Base-by-base conservation (phyloP, 1,140 invertebrate genomes). In the Plectus sambesii region DNA sequence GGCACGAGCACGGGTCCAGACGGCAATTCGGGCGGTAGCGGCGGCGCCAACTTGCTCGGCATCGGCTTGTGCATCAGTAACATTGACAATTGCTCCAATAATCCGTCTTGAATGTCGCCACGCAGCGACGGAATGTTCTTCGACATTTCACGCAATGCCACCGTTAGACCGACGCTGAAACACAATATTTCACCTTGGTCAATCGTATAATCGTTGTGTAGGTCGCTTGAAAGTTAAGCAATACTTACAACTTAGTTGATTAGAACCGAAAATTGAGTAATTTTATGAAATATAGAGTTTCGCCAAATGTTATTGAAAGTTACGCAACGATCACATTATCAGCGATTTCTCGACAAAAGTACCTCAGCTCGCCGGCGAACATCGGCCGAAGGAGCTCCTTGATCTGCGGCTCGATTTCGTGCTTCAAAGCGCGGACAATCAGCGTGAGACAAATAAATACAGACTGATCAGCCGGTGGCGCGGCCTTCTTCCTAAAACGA, bases 361-460 rank as follows among this genome's bases (percentile, higher is more conserved):
- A 71, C 69, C 69, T 74, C 2, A 94, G 71, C 2, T 87, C 87
- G 6, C 86, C 89, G 3, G 83, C 80, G 61, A 94, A 78, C 84
- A 97, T 89, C 9, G 84, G 79, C 59, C 92, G 87, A 8, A 97
- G 70, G 8, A 96, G 73, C 38, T 87, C 84, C 46, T 77, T 78
- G 0, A 96, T 81, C 62, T 93, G 86, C 42, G 73, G 70, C 2
- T 78, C 78, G 54, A 85, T 83, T 8, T 76, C 73, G 29, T 79
- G 77, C 52, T 82, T 81, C 0, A 89, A 81, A 6, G 89, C 85
- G 68, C 85, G 81, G 0, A 84, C 85, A 1, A 98, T 67, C 48
- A 96, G 76, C 26, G 87, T 89, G n/a, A 98, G 82, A 65, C 89
- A 96, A 9, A 85, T 82, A 71, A 94, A 94, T 23, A 96, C 82